Conservation (phyloP, 2,888 invertebrate genomes). For the Nematopogon swammerdamellus region DNA sequence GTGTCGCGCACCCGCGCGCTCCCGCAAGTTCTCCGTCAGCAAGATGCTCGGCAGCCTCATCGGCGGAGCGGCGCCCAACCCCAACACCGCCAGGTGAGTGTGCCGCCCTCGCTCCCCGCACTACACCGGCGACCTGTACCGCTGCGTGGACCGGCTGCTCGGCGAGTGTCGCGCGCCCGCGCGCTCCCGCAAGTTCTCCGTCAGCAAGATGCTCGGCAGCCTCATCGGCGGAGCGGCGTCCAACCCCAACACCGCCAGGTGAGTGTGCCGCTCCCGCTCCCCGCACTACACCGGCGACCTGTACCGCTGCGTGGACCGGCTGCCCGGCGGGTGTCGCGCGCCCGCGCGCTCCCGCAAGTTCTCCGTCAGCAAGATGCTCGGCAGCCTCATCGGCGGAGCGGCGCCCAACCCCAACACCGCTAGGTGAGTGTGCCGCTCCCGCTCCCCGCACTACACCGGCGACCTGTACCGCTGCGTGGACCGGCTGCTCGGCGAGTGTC, state of each 20-base stretch:
- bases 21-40: slow-evolving; percentile 72
- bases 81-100: background rate
- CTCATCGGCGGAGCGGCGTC: slow-evolving; percentile 51
- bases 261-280: too few species aligned
- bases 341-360: slow-evolving; percentile 65
- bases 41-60: slow-evolving; percentile 77
- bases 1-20: slow-evolving; percentile 58
- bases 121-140: slow-evolving; percentile 68
- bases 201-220: slow-evolving; percentile 76
- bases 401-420: too few species aligned
- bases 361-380: slow-evolving; percentile 78
- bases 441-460: slow-evolving; percentile 44
- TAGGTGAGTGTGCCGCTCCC: too few species aligned
- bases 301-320: slow-evolving; percentile 68
- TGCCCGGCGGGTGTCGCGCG: slow-evolving; percentile 64
- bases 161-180: slow-evolving; percentile 61
- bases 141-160: slow-evolving; percentile 67
- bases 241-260: too few species aligned
- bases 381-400: slow-evolving; percentile 61
- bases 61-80: slow-evolving; percentile 26
- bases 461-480: slow-evolving; percentile 73
- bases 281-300: slow-evolving; percentile 60
- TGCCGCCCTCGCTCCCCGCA: background rate
- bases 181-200: slow-evolving; percentile 70
- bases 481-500: slow-evolving; percentile 63